Evolutionary conservation across 2,888 invertebrate genomes (phyloP).

Genomic region (Labia minor): DNA sequence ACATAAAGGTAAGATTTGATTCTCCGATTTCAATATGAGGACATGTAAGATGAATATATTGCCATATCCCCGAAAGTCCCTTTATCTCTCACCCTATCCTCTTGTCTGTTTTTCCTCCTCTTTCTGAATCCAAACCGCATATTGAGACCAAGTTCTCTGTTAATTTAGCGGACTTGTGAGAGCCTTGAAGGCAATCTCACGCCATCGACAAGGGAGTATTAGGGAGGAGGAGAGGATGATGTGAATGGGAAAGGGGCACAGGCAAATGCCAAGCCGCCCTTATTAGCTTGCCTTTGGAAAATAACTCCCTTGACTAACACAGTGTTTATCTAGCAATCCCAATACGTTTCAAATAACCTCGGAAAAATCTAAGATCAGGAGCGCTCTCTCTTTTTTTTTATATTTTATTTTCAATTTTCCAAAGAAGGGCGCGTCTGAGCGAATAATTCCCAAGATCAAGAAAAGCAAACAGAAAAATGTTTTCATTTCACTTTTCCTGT

Average conservation of each 20-base stretch:
- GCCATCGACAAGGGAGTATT: neutral
- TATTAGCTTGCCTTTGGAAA: neutral
- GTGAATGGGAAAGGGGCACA: no score
- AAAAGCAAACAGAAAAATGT: constrained; percentile 22
- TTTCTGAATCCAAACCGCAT: no score
- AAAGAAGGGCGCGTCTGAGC: constrained; percentile 3
- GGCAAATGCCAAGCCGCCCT: neutral
- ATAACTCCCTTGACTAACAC: neutral
- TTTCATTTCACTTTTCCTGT: constrained; percentile 17
- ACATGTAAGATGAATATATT: neutral
- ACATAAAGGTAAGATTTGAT: neutral
- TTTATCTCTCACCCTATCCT: neutral
- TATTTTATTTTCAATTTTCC: neutral
- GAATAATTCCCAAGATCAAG: constrained; percentile 21
- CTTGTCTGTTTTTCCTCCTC: neutral
- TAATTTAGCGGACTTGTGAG: neutral
- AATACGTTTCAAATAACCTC: constrained; percentile 1
- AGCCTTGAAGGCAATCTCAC: neutral
- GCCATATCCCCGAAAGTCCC: neutral
- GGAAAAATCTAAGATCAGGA: neutral
- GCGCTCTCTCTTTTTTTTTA: no score
- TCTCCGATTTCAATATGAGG: neutral
- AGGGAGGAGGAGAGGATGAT: neutral
- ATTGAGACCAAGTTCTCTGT: neutral
- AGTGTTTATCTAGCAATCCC: neutral